A percentile compares a stretch with the other conserved stretches of the same genome.
phyloP scores from a whole-genome alignment of 2,113 vertebrate genomes.

The Plecturocebus donacophilus region DNA sequence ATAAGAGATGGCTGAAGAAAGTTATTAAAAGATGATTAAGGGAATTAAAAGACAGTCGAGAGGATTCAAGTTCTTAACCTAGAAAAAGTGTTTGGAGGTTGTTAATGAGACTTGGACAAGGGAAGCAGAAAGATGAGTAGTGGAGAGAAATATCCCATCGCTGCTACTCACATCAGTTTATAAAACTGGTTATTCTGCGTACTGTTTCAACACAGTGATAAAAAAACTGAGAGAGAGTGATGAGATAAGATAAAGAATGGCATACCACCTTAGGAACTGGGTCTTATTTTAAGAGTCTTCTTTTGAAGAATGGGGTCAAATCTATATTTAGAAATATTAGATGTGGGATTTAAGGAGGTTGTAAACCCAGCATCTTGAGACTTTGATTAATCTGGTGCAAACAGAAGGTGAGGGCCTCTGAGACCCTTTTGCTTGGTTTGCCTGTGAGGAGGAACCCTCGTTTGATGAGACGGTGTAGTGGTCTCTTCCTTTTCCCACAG shows the following conservation, averaged over 20 bases:
- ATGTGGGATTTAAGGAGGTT: neutral
- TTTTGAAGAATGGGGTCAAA: neutral
- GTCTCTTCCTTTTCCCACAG: neutral
- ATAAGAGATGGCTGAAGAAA: neutral
- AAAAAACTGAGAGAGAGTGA: neutral
- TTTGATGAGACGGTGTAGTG: neutral
- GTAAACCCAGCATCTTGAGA: neutral
- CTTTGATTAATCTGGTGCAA: neutral
- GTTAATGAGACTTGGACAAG: neutral
- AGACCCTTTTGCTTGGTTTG: neutral
- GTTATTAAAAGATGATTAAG: conserved; percentile 3
- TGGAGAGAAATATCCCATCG: neutral
- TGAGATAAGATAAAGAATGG: neutral
- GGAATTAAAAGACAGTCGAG: neutral
- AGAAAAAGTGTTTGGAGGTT: neutral
- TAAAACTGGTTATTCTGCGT: neutral
- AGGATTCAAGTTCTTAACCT: neutral
- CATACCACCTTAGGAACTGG: neutral
- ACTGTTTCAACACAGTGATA: neutral
- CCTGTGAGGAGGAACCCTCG: neutral
- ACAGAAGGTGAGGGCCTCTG: neutral
- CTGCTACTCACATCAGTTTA: neutral
- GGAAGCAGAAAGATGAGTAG: neutral
- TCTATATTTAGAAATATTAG: neutral
- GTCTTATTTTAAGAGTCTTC: neutral